Evolutionary conservation across 2,888 invertebrate genomes (phyloP), one percentile per base, ranked within the genome.

Genomic region (Philereme transversata): DNA sequence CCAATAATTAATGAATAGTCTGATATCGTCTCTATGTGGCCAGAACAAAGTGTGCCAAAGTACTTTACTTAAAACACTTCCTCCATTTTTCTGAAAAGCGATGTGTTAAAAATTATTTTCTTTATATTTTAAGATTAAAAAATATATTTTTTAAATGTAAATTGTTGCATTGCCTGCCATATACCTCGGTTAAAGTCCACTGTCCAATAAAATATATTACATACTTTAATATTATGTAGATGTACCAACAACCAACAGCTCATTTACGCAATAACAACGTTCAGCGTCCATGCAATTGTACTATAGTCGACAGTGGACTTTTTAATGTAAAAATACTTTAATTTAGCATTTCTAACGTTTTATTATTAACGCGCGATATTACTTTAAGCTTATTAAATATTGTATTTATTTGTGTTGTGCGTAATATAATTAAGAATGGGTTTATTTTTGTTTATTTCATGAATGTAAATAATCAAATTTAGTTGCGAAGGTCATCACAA

Each of bases 331-430:
- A 47, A 53, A 35, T 44, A 8, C 40, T 40, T 55, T 51, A 9
- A n/a, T 38, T 11, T 44, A 59, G 44, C 48, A 54, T 46, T 47
- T 50, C 8, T 57, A 47, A 52, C 33, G 35, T 50, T 54, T 43
- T 9, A 52, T 11, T 47, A 44, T 35, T 54, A 55, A 58, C 51
- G 51, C 45, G 55, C 62, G 40, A 59, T 55, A 58, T 58, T 51
- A 55, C 38, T 51, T 51, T 58, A 62, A 56, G 58, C 55, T 62
- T 55, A 53, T 11, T 34, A 47, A 11, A 40, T 57, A 36, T 50
- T 61, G 47, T 62, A 44, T 58, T 55, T 60, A 46, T 60, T 51
- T 55, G 46, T 57, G 57, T 62, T 54, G 53, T 62, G 57, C 38
- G 45, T 57, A 50, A 5, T 5, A 10, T 55, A 33, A 47, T 40